Base-by-base conservation (phyloP, 2,797 vertebrate genomes). In the Austrolebias charrua region DNA sequence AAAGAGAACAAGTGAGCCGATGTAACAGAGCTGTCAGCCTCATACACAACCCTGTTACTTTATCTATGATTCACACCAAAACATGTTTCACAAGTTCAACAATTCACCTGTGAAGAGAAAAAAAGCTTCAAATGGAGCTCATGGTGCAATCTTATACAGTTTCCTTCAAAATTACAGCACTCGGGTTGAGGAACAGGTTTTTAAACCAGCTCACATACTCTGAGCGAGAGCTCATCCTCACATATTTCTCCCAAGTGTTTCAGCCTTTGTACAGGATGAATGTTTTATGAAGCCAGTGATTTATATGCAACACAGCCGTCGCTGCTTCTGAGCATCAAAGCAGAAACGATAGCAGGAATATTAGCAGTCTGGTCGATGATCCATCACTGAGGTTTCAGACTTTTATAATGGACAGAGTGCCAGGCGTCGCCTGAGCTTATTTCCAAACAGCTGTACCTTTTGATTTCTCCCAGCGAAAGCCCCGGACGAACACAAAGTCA, bases 201-300 rank as follows among this genome's bases (percentile, higher is more conserved):
- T 15, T 9, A 62, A 76, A 71, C 15, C 28, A 55, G 20, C 47
- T 71, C 14, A 33, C 20, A 44, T 24, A 42, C 64, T 20, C 8
- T 1, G 64, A 68, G 67, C 69, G 28, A 42, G 16, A 29, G 28
- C 55, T 68, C 42, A 53, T 67, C 45, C 64, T 50, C 43, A 33
- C 38, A 54, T 29, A 20, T 69, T 63, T 65, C 55, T 75, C 46
- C 46, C 29, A 54, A 63, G 53, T 33, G 55, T 43, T 60, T 55
- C 44, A 56, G 46, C 56, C 51, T 49, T 60, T 42, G 76, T 44
- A 43, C 48, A 45, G 47, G 54, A 76, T 79, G 33, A 75, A 71
- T 77, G 62, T 69, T 75, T 82, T 68, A 79, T 74, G 14, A 56
- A 59, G 52, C 51, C 49, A 50, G 47, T 20, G 42, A 75, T 82